These are phyloP conservation scores for Drosophila ananassae DNA, from an alignment of 1,140 invertebrate genomes.

Conservation along the genomic window DNA sequence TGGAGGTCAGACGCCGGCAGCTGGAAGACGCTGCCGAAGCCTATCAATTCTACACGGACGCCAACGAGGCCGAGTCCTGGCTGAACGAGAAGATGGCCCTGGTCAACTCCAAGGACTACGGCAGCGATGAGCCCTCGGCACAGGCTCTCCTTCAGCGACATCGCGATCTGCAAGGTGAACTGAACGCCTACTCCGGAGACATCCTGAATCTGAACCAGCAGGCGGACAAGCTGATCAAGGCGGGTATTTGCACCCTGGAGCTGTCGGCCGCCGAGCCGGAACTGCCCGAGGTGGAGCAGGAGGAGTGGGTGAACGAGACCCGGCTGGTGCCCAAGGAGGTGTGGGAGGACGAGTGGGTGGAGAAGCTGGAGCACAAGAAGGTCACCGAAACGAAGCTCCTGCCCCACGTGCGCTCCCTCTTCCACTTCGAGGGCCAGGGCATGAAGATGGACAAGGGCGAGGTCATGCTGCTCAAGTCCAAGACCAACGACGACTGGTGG, in stretches of 20 bases:
- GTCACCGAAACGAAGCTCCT: constrained; percentile 94
- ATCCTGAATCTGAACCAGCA: constrained; percentile 94
- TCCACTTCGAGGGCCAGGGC: constrained; percentile 96
- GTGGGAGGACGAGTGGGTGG: constrained; percentile 95
- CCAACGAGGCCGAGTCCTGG: constrained; percentile 99
- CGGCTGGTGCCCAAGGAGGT: constrained; percentile 94
- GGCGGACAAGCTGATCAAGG: constrained; percentile 91
- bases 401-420: constrained; percentile 92
- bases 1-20: constrained; percentile 92
- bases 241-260: constrained; percentile 91
- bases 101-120: constrained; percentile 94
- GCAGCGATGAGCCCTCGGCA: constrained; percentile 95
- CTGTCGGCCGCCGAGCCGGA: constrained; percentile 89
- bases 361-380: constrained; percentile 92
- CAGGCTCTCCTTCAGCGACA: constrained; percentile 94
- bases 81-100: constrained; percentile 96
- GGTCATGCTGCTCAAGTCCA: constrained; percentile 95
- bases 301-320: constrained; percentile 91
- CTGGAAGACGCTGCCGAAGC: constrained; percentile 97
- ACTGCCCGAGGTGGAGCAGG: constrained; percentile 87
- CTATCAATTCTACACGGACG: constrained; percentile 97
- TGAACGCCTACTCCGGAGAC: constrained; percentile 95
- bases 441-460: constrained; percentile 96
- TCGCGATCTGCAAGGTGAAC: constrained; percentile 94
- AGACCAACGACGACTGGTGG: constrained; percentile 99